Percentiles rank a stretch among this genome's conserved stretches.
phyloP scores from a whole-genome alignment of 2,888 invertebrate genomes.

The Drosophila robusta region DNA sequence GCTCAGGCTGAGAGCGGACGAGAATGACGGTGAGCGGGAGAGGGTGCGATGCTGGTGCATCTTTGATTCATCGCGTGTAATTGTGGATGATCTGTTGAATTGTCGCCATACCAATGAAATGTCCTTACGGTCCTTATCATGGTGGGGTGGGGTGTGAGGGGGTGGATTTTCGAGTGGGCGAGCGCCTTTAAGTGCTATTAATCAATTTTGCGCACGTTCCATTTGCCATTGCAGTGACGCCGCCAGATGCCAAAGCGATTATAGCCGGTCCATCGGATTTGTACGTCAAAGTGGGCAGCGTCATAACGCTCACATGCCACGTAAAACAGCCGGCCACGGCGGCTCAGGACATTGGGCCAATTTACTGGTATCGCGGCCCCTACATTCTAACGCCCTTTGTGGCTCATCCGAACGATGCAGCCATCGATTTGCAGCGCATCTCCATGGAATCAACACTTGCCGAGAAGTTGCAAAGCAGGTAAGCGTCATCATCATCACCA shows the following conservation, averaged over 20 bases:
- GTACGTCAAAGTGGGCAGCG: slow-evolving; percentile 91
- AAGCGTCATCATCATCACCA: slow-evolving; percentile 39
- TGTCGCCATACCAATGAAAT: slow-evolving; percentile 32
- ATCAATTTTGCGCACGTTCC: slow-evolving; percentile 67
- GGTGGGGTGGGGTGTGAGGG: not conserved
- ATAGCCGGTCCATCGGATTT: slow-evolving; percentile 89
- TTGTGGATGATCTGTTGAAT: slow-evolving; percentile 35
- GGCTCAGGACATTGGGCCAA: slow-evolving; percentile 89
- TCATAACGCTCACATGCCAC: slow-evolving; percentile 89
- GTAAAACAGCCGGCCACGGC: slow-evolving; percentile 88
- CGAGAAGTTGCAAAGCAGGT: slow-evolving; percentile 90
- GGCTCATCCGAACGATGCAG: slow-evolving; percentile 84
- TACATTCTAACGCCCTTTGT: slow-evolving; percentile 84
- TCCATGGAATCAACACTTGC: slow-evolving; percentile 84
- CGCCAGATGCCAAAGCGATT: slow-evolving; percentile 89
- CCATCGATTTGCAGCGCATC: slow-evolving; percentile 84
- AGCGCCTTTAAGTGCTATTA: slow-evolving; percentile 64
- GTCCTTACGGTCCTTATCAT: slow-evolving; percentile 19
- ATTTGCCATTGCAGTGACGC: slow-evolving; percentile 77
- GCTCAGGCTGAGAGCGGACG: slow-evolving; percentile 1
- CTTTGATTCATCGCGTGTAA: slow-evolving; percentile 47
- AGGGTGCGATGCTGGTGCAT: slow-evolving; percentile 24
- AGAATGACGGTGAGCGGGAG: not conserved
- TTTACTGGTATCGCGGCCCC: slow-evolving; percentile 89
- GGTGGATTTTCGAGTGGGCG: not conserved